A percentile compares a stretch with the other conserved stretches of the same genome.
Conservation (phyloP, 2,888 invertebrate species). For the Mythimna lalbum region DNA sequence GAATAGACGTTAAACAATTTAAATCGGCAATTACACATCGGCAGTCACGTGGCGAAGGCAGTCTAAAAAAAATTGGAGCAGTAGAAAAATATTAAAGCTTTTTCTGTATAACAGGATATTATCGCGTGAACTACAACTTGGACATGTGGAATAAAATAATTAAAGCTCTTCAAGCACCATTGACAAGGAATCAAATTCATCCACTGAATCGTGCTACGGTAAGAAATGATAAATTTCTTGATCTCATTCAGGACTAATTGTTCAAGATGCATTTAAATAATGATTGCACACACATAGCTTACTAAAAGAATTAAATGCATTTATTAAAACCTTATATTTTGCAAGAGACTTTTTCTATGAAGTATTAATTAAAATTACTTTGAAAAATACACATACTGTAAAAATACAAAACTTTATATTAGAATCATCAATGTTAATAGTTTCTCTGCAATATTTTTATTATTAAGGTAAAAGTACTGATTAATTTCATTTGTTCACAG, state of each 20-base stretch:
- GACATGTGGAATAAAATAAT: conserved; percentile 92
- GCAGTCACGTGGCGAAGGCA: not conserved
- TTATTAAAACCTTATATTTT: not conserved
- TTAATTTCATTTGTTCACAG: conserved; percentile 79
- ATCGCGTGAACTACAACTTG: conserved; percentile 93
- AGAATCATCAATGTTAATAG: too few relatives aligned
- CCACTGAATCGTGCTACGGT: conserved; percentile 92
- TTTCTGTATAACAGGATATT: conserved; percentile 86
- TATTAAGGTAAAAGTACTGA: not conserved
- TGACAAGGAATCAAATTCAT: conserved; percentile 90
- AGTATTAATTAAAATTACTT: not conserved
- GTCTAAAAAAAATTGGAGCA: not conserved
- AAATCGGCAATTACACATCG: not conserved
- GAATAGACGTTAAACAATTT: not conserved
- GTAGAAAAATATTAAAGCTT: not conserved
- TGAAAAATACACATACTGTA: too few relatives aligned
- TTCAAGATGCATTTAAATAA: too few relatives aligned
- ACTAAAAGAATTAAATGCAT: not conserved
- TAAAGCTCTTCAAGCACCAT: conserved; percentile 88
- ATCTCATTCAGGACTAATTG: not conserved
- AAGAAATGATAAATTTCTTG: conserved; percentile 49
- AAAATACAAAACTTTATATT: too few relatives aligned
- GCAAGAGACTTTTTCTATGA: not conserved
- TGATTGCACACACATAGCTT: not conserved
- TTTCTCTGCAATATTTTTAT: not conserved